These are phyloP conservation scores for Coelopa frigida DNA, from an alignment of 1,140 invertebrate species.

Conservation along the genomic window DNA sequence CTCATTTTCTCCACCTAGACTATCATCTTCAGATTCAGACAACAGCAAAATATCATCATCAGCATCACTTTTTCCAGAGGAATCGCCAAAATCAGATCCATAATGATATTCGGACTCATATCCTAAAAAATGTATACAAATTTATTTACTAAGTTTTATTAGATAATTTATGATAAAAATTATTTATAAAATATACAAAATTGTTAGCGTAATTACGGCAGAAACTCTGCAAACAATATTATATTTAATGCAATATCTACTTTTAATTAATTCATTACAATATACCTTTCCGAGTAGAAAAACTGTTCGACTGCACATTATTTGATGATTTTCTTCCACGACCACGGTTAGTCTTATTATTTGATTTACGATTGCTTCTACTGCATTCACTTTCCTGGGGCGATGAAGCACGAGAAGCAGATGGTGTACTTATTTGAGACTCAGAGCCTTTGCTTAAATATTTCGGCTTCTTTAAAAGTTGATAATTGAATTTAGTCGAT, in stretches of 20 bases:
- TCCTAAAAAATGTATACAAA: conserved; percentile 49
- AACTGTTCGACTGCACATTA: conserved; percentile 26
- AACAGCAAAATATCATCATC: conserved; percentile 60
- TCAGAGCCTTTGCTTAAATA: conserved; percentile 68
- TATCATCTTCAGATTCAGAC: conserved; percentile 59
- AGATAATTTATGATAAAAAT: neutral
- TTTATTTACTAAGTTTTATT: neutral
- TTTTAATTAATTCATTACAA: conserved; percentile 16
- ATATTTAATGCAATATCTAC: neutral
- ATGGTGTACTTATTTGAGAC: conserved; percentile 64
- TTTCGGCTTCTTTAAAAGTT: conserved; percentile 86
- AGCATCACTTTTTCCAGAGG: conserved; percentile 66
- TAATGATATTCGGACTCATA: conserved; percentile 86
- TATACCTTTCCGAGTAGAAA: conserved; percentile 52
- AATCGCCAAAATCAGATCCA: conserved; percentile 82
- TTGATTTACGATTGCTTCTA: conserved; percentile 48
- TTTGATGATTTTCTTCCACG: conserved; percentile 48
- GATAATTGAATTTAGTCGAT: conserved; percentile 75
- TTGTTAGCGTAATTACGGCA: neutral
- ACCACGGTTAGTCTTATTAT: conserved; percentile 47
- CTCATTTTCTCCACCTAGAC: conserved; percentile 57
- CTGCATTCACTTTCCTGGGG: conserved; percentile 61
- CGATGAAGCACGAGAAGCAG: conserved; percentile 64
- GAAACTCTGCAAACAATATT: neutral
- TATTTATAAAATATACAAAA: neutral